A percentile compares a stretch with the other conserved stretches of the same genome.
Conservation (phyloP, 2,888 invertebrate genomes). For the Halictus quadricinctus region DNA sequence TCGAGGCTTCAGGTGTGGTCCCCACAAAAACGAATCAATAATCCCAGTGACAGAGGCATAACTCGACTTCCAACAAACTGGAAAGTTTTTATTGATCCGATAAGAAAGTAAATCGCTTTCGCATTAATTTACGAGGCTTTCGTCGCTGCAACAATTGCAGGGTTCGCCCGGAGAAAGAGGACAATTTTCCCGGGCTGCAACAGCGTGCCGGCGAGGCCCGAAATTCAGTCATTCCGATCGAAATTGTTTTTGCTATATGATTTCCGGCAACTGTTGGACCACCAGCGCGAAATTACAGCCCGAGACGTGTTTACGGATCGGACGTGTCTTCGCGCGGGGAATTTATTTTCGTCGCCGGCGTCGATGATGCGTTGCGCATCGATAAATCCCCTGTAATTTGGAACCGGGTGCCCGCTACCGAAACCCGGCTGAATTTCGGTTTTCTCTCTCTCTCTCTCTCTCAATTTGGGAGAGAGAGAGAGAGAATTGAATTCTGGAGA, state of each 20-base stretch:
- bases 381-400: constrained; percentile 19
- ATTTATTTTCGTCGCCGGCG: constrained; percentile 16
- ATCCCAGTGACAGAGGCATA: neutral
- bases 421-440: constrained; percentile 70
- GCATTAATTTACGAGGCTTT: neutral
- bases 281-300: constrained; percentile 12
- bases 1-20: neutral
- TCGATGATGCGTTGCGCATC: neutral
- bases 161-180: neutral
- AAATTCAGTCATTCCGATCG: constrained; percentile 8
- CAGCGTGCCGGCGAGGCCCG: neutral
- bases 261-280: neutral
- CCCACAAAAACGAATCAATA: neutral
- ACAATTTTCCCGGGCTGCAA: neutral
- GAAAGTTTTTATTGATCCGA: neutral
- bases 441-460: constrained; percentile 67
- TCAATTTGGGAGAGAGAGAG: constrained; percentile 71
- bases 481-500: constrained; percentile 77
- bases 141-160: neutral
- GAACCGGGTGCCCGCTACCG: neutral
- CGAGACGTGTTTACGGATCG: neutral
- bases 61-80: neutral
- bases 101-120: neutral
- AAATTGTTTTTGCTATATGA: constrained; percentile 18
- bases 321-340: constrained; percentile 9